Base-by-base conservation (phyloP, 2,113 vertebrate genomes). In the Marmota flaviventris region DNA sequence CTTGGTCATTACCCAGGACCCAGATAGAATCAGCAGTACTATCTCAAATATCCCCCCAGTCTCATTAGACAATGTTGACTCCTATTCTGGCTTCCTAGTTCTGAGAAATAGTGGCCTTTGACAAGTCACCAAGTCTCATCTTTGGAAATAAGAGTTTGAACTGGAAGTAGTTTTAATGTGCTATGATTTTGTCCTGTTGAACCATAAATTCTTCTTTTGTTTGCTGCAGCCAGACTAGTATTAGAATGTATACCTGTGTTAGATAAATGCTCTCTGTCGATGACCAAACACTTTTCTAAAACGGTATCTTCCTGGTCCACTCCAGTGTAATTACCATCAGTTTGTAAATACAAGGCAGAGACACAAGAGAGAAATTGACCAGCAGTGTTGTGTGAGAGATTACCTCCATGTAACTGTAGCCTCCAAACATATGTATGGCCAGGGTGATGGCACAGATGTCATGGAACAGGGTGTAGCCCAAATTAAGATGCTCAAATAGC, bases 231-330 rank as follows among this genome's bases (percentile, higher is more conserved):
- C 63, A 86, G 82, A 58, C 61, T 69, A 51, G 93, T 73, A 42
- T 24, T 94, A 56, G 56, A 96, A 85, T 78, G 27, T 61, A 91
- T 88, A 67, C 42, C 75, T 83, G 83, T 89, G 91, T 89, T 82
- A 89, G 61, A 90, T 94, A 95, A 88, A 63, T 95, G 69, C 51
- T 94, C 65, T 91, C 27, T 96, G 90, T 88, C 39, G 79, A 84
- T 77, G 91, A 90, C 39, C 96, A 85, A 51, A 93, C 86, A 65
- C 78, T 93, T 83, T 79, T 89, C 73, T 89, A 70, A 89, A 93
- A n/a, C 51, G 61, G 5, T 85, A 83, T 93, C 93, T 94, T 83
- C 63, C 91, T 84, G 88, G 58, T 72, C 45, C 76, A 32, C 37
- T 85, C 25, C 81, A 88, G 42, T 88, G 34, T 94, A 85, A 91